Conservation (phyloP, 2,113 vertebrate genomes). For the Eptatretus burgeri region DNA sequence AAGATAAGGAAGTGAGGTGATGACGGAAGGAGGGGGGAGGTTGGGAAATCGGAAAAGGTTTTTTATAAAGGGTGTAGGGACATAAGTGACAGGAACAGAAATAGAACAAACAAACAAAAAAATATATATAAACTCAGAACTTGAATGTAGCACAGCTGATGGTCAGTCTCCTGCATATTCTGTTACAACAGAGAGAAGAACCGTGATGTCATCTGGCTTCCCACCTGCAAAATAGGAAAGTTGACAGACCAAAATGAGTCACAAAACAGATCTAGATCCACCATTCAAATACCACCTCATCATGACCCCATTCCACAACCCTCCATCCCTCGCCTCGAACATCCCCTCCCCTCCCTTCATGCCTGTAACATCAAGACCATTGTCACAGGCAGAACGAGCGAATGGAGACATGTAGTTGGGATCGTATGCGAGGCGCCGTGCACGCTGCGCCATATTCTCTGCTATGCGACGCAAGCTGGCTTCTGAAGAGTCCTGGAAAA, state of each 20-base stretch:
- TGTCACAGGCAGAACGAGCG: conserved; percentile 93
- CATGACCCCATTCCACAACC: too few species aligned
- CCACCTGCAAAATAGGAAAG: conserved; percentile 30
- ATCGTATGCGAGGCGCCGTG: conserved; percentile 80
- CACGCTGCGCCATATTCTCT: conserved; percentile 78
- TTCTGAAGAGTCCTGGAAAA: conserved; percentile 13
- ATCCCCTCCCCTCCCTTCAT: conserved; percentile 12
- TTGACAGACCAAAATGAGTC: too few species aligned
- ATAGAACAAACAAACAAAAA: too few species aligned
- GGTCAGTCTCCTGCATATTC: conserved; percentile 1
- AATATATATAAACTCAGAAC: too few species aligned
- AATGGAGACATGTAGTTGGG: conserved; percentile 98
- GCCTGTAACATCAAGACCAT: conserved; percentile 93
- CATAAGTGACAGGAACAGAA: too few species aligned
- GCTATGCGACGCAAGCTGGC: conserved; percentile 67
- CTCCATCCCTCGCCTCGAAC: too few species aligned
- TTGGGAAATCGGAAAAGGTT: too few species aligned
- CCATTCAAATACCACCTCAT: too few species aligned
- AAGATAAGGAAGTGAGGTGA: too few species aligned
- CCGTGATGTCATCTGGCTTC: conserved; percentile 94
- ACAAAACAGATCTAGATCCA: too few species aligned
- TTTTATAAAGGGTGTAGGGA: too few species aligned
- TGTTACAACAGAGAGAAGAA: conserved; percentile 37
- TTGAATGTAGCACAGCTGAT: neutral
- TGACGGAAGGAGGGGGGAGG: too few species aligned